phyloP scores from a whole-genome alignment of 2,888 invertebrate genomes.

The Nemapogon koenigi region DNA sequence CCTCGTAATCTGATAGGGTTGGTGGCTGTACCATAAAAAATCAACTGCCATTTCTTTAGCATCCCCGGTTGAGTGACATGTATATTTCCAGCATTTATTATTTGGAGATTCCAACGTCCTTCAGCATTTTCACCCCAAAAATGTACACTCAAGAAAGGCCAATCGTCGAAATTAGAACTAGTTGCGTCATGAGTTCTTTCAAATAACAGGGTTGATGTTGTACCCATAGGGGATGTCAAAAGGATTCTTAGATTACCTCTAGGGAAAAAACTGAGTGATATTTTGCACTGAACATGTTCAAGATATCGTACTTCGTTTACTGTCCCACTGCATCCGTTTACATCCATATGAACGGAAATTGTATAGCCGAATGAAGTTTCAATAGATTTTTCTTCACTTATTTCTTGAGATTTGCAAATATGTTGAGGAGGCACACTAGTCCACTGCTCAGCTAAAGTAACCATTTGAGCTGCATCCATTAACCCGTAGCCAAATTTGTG shows the following conservation, averaged over 20 bases:
- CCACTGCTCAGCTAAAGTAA: constrained; percentile 92
- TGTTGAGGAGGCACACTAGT: constrained; percentile 92
- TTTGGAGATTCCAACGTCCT: constrained; percentile 86
- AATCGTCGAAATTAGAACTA: constrained; percentile 94
- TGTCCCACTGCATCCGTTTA: constrained; percentile 88
- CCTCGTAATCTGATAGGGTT: constrained; percentile 80
- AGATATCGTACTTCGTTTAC: constrained; percentile 88
- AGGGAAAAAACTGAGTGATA: constrained; percentile 89
- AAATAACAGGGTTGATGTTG: constrained; percentile 90
- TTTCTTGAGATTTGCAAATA: constrained; percentile 91
- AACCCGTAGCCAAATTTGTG: constrained; percentile 99
- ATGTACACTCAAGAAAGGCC: constrained; percentile 98
- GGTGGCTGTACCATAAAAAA: constrained; percentile 92
- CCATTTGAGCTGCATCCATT: constrained; percentile 96
- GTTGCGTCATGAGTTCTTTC: constrained; percentile 91
- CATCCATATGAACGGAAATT: constrained; percentile 84
- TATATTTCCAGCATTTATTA: constrained; percentile 76
- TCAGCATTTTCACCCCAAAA: constrained; percentile 96
- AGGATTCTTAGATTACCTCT: constrained; percentile 91
- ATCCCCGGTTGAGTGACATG: constrained; percentile 86
- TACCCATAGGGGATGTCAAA: constrained; percentile 92
- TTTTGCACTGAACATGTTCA: constrained; percentile 97
- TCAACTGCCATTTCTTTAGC: constrained; percentile 93
- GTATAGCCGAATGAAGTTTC: constrained; percentile 79
- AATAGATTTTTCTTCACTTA: constrained; percentile 82